Conservation (phyloP, 2,113 vertebrate species). For the Corvus moneduloides region DNA sequence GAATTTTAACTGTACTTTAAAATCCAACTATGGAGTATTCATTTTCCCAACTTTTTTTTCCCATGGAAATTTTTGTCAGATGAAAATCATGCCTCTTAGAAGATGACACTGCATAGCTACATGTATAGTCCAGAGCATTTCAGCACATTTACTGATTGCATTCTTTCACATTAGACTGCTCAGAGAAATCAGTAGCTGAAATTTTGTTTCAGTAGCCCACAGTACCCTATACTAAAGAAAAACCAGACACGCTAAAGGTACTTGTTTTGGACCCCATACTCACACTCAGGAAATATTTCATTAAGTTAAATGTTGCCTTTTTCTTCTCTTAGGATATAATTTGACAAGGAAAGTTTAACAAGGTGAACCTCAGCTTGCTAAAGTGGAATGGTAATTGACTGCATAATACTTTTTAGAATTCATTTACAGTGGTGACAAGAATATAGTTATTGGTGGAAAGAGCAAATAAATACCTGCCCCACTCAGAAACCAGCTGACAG, state of each 20-base stretch:
- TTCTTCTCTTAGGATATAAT: background rate
- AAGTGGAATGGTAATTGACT: background rate
- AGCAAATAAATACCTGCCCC: slow-evolving; percentile 36
- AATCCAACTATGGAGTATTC: background rate
- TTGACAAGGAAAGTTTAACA: background rate
- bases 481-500: slow-evolving; percentile 29
- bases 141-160: background rate
- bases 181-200: background rate
- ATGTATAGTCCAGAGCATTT: background rate
- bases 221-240: background rate
- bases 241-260: background rate
- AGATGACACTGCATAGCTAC: background rate
- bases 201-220: background rate
- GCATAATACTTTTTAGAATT: background rate
- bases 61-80: background rate
- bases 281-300: background rate
- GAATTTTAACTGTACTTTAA: background rate
- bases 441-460: background rate
- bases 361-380: background rate
- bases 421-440: background rate
- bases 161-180: background rate
- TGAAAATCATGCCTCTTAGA: background rate
- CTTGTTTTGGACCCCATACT: fast-evolving
- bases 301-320: background rate
- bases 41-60: background rate